These are phyloP conservation scores for Otus sunia DNA, from an alignment of 2,113 vertebrate species.

Conservation along the genomic window DNA sequence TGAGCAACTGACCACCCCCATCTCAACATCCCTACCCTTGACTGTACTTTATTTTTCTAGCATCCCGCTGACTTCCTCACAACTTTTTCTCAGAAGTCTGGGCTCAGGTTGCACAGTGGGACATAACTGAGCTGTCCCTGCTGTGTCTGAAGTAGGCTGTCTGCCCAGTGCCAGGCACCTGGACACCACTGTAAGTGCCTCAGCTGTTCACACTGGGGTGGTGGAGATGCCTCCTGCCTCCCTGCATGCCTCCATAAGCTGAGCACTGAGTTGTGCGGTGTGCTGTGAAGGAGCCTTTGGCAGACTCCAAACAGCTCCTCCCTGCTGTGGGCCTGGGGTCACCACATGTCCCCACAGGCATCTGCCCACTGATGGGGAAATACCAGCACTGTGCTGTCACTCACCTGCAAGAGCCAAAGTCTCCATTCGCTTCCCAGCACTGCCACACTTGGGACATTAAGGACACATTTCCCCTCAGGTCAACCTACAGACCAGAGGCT, in stretches of 20 bases:
- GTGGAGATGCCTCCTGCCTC: not conserved
- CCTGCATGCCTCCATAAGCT: not conserved
- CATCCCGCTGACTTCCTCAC: not conserved
- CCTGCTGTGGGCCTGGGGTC: fast-evolving
- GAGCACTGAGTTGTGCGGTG: not conserved
- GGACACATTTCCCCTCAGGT: fast-evolving
- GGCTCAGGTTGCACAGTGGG: not conserved
- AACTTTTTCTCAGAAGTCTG: not conserved
- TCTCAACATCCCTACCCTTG: not conserved
- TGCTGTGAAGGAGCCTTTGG: not conserved
- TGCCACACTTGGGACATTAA: not conserved
- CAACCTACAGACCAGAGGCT: not conserved
- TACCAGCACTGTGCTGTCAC: not conserved
- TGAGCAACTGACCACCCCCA: not conserved
- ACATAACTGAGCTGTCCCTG: not conserved
- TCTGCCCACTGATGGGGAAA: not conserved
- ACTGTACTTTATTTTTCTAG: not conserved
- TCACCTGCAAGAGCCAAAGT: not conserved
- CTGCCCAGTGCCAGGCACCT: not conserved
- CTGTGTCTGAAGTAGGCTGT: not conserved
- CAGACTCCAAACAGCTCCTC: not conserved
- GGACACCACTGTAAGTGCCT: not conserved
- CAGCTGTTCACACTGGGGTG: not conserved
- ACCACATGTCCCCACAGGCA: not conserved
- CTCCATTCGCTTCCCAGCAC: not conserved